Percentiles rank a stretch among this genome's conserved stretches.
phyloP scores from a whole-genome alignment of 1,140 invertebrate genomes.

The Trichonephila inaurata region DNA sequence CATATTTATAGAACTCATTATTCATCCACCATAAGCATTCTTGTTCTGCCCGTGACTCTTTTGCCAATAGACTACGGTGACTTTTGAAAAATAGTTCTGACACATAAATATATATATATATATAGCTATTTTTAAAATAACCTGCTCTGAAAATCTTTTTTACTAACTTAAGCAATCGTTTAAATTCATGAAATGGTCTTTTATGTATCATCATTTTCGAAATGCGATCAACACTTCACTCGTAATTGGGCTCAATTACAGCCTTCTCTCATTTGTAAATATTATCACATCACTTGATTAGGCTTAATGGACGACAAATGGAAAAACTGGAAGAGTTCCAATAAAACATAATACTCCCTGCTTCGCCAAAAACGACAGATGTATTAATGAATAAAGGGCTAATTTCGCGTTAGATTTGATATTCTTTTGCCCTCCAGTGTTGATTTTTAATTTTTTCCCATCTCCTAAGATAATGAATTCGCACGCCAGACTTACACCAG shows the following conservation, averaged over 20 bases:
- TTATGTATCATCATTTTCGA: too few relatives aligned
- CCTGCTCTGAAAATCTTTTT: too few relatives aligned
- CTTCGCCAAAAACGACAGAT: not conserved
- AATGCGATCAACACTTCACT: too few relatives aligned
- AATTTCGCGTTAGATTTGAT: not conserved
- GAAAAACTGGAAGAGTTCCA: not conserved
- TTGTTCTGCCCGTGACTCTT: too few relatives aligned
- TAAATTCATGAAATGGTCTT: too few relatives aligned
- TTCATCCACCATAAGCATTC: too few relatives aligned
- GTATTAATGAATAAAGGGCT: not conserved
- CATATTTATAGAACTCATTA: too few relatives aligned
- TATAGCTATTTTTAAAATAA: too few relatives aligned
- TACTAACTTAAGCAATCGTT: too few relatives aligned
- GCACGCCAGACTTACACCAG: not conserved
- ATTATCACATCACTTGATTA: slow-evolving; percentile 5
- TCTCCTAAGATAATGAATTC: not conserved
- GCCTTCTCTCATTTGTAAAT: not conserved
- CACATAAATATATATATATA: too few relatives aligned
- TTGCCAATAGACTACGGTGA: too few relatives aligned
- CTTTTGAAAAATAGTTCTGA: too few relatives aligned
- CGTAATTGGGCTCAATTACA: not conserved
- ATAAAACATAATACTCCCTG: not conserved
- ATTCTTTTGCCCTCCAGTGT: not conserved
- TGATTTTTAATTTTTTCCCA: not conserved
- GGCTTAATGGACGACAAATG: not conserved